Base-by-base conservation (phyloP, 2,888 invertebrate genomes). In the Drosophila pseudotakahashii region DNA sequence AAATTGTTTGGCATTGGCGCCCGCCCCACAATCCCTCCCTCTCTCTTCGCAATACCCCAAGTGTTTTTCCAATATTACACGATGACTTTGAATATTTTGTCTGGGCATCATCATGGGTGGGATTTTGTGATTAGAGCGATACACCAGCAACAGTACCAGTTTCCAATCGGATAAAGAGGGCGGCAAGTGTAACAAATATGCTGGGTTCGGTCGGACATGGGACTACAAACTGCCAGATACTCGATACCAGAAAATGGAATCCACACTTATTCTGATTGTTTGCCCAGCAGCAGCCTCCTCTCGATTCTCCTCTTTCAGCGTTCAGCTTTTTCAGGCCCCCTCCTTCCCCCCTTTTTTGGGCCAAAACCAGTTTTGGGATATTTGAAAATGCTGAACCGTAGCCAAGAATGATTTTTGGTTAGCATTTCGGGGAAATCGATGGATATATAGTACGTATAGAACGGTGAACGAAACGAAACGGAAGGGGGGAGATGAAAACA, bases 51-150 rank as follows among this genome's bases (percentile, higher is more conserved):
- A 14, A 16, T 14, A 14, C 32, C 45, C n/a, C 45, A 36, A 58
- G 52, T 54, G 53, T 73, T 79, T 77, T 81, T 87, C 76, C 80
- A 89, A 89, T 89, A 85, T 89, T 77, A 79, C 71, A 77, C 77
- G 74, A 89, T 88, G 89, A 89, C 88, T 85, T 77, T 83, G 82
- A 87, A 81, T 86, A 86, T 86, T 81, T 75, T 75, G 52, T 48
- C 75, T 63, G 76, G 47, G 61, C 55, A 53, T 26, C 52, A 63
- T 79, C 88, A 83, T 83, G 83, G 88, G 83, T 85, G 88, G 83
- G 85, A 83, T 83, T 85, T 87, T 79, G 85, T 88, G 87, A 85
- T 88, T 83, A 82, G 85, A 83, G 70, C 60, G 76, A 82, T 72
- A 79, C 76, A 81, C 69, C 39, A 39, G 14, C 14, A 1, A 14